Base-by-base conservation (phyloP, 2,888 invertebrate genomes). In the Embidobia sp. region DNA sequence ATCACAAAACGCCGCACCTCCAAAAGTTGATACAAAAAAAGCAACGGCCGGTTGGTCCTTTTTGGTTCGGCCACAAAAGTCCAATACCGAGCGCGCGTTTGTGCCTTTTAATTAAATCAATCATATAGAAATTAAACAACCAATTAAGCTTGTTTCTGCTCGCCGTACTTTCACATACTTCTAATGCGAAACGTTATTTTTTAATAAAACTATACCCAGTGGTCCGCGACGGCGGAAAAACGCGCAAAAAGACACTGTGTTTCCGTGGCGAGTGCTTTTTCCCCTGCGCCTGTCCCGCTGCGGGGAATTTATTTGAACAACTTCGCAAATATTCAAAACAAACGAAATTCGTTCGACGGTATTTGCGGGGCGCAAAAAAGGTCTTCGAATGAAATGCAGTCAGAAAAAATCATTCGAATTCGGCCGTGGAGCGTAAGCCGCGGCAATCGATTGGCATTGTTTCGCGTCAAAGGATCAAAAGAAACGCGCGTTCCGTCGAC, bases 241-340 rank as follows among this genome's bases (percentile, higher is more conserved):
- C 46, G 42, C 37, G 31, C 48, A 72, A 61, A 67, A 63, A 22
- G 48, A 26, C 26, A 44, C 4, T 26, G n/a, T n/a, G n/a, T n/a
- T n/a, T n/a, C n/a, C n/a, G n/a, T n/a, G n/a, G n/a, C n/a, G n/a
- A n/a, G n/a, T n/a, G n/a, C 53, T 72, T 61, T 19, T 55, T 49
- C 46, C 46, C 29, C 48, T 35, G 10, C 33, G 16, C 35, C 53
- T 61, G 66, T 72, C 61, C 67, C 35, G 63, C 59, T 33, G 57
- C 51, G 13, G 27, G 31, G 26, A 35, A 70, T 73, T 77, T 74
- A 69, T 77, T 77, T 73, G 63, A 51, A 74, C 73, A 69, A 73
- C 55, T 73, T 49, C 18, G 44, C 64, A 67, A 78, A 74, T 64
- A 74, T 74, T 70, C 59, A 31, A 51, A 61, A 49, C 66, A 64